Evolutionary conservation across 2,888 invertebrate species (phyloP), one percentile per base, ranked within the genome.

Genomic region (Cantharis lateralis): DNA sequence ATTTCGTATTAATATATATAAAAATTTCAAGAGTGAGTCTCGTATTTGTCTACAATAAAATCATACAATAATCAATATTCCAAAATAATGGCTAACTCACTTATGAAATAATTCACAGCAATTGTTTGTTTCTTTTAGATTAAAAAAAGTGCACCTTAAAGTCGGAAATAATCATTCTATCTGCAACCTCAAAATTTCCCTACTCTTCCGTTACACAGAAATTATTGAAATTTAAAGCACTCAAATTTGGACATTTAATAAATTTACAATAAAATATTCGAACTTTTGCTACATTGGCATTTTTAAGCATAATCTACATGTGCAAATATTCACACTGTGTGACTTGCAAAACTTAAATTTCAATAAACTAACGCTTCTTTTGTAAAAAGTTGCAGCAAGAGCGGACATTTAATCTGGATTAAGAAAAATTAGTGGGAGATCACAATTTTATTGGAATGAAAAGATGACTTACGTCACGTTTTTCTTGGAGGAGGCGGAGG

Each of bases 401-500:
- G 20, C 20, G n/a, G 20, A n/a, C 24, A 66, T 66, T 66, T 66
- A 66, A 66, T 66, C 64, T 66, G 24, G 24, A 63, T 20, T 20
- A 18, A 15, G 9, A 66, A 15, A 20, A 66, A 24, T n/a, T 16
- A 20, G 18, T 20, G 24, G 13, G n/a, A 20, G n/a, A 20, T n/a
- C 16, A 66, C 16, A 66, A 66, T 66, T 15, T 66, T 16, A 48
- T 48, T 48, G 48, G 48, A 66, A 66, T 78, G 80, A 78, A 26
- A 24, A n/a, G 24, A 66, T 75, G 79, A 78, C 79, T 81, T 83
- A 78, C 83, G 88, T 88, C 88, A 88, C 86, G 88, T 86, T 79
- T 86, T 84, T 81, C 88, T 87, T 24, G 84, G 84, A 64, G 88
- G 84, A 3, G 88, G 88, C 10, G 87, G 86, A 10, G 88, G 88